These are phyloP conservation scores for Chrysochloris asiatica DNA, from an alignment of 2,113 vertebrate species.

Conservation along the genomic window DNA sequence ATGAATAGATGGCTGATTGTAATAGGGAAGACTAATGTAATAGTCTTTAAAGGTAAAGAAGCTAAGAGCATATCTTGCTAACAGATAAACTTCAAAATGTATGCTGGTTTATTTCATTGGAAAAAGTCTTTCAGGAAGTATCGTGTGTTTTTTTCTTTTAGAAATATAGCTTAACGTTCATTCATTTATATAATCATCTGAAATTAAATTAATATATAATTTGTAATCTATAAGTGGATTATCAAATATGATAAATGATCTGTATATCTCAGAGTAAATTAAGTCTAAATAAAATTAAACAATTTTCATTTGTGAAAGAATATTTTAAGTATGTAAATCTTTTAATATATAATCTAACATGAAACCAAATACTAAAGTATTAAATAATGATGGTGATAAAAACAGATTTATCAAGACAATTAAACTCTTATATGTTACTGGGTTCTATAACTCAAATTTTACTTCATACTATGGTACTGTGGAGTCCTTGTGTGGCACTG, in stretches of 20 bases:
- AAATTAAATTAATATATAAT: background rate
- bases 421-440: background rate
- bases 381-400: background rate
- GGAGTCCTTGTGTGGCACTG: too few species aligned
- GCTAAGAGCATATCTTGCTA: constrained; percentile 12
- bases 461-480: background rate
- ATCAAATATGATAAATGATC: background rate
- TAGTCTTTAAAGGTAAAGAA: constrained; percentile 55
- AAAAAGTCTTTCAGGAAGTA: background rate
- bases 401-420: background rate
- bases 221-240: background rate
- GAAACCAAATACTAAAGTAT: background rate
- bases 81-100: background rate
- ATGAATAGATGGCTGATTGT: constrained; percentile 83
- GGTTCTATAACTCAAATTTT: background rate
- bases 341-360: background rate
- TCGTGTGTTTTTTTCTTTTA: background rate
- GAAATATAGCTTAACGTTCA: background rate
- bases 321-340: background rate
- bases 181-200: background rate
- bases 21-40: constrained; percentile 80
- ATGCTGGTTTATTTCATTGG: background rate
- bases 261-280: background rate
- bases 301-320: background rate
- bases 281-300: background rate